Conservation (phyloP, 1,140 invertebrate genomes). For the Drosophila ercepeae region DNA sequence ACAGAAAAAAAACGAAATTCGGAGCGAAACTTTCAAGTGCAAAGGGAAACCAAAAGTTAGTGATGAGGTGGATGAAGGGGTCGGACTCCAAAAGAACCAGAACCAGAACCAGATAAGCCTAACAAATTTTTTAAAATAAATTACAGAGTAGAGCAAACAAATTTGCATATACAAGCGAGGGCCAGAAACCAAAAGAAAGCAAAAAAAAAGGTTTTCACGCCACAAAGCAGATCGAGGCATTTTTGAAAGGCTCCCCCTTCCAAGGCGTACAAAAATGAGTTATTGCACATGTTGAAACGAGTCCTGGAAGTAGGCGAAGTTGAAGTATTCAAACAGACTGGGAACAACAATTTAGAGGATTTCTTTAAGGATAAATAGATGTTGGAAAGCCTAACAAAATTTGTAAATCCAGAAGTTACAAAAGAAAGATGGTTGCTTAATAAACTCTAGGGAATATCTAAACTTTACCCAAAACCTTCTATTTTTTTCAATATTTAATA, state of each 20-base stretch:
- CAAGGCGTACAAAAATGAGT: slow-evolving; percentile 63
- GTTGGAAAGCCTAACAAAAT: neutral
- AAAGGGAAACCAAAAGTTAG: slow-evolving; percentile 34
- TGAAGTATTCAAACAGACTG: slow-evolving; percentile 10
- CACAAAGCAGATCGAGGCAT: slow-evolving; percentile 80
- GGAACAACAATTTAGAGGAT: neutral
- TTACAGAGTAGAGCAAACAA: slow-evolving; percentile 81
- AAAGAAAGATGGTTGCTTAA: too few relatives aligned
- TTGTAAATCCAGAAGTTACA: neutral
- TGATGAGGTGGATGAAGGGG: slow-evolving; percentile 11
- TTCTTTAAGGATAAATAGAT: too few relatives aligned
- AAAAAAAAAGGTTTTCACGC: slow-evolving; percentile 60
- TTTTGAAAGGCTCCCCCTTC: slow-evolving; percentile 53
- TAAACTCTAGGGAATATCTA: too few relatives aligned
- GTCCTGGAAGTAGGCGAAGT: slow-evolving; percentile 1
- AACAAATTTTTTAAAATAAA: slow-evolving; percentile 82
- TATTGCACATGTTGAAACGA: slow-evolving; percentile 67
- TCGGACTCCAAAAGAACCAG: slow-evolving; percentile 8
- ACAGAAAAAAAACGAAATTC: slow-evolving; percentile 13
- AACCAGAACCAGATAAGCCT: slow-evolving; percentile 68
- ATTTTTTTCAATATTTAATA: too few relatives aligned
- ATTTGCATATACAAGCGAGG: slow-evolving; percentile 71
- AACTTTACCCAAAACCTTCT: too few relatives aligned
- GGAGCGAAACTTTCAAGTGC: slow-evolving; percentile 34
- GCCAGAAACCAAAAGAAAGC: slow-evolving; percentile 34